Evolutionary conservation across 2,888 invertebrate genomes (phyloP).

Genomic region (Mesochorus sp.): DNA sequence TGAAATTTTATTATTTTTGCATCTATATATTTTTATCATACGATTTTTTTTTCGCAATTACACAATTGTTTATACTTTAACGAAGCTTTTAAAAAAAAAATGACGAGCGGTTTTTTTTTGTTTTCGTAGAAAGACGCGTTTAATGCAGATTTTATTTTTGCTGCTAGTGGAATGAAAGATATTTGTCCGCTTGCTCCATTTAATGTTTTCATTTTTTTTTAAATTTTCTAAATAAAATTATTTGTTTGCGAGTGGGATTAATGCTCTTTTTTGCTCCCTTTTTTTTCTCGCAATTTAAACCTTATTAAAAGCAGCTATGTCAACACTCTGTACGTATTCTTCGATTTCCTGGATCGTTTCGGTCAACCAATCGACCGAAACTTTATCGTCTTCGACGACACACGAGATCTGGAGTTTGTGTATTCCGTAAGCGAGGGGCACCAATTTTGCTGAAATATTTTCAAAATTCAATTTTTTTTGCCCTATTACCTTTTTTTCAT

Average conservation of each 20-base stretch:
- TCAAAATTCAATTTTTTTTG: constrained; percentile 11
- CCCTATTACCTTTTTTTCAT: no score
- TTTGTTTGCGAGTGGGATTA: constrained; percentile 5
- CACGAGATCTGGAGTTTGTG: constrained; percentile 95
- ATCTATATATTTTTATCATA: not conserved
- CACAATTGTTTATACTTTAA: not conserved
- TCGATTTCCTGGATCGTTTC: constrained; percentile 93
- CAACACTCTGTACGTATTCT: constrained; percentile 95
- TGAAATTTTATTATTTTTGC: not conserved
- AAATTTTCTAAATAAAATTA: constrained; percentile 26
- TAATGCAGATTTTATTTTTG: constrained; percentile 56
- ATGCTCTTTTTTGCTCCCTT: constrained; percentile 5
- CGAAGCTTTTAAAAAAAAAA: constrained; percentile 23
- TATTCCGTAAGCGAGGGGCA: constrained; percentile 96
- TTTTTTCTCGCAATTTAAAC: constrained; percentile 84
- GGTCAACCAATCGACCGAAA: constrained; percentile 93
- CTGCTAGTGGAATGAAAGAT: constrained; percentile 75
- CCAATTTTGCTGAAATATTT: constrained; percentile 88
- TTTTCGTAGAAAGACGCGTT: not conserved
- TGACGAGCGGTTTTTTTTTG: not conserved
- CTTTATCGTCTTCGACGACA: constrained; percentile 98
- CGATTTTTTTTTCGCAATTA: not conserved
- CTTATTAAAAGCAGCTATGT: constrained; percentile 98
- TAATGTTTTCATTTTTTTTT: not conserved
- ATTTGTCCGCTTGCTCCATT: constrained; percentile 67